phyloP scores from a whole-genome alignment of 1,140 invertebrate genomes.

The Meteorus sp. region DNA sequence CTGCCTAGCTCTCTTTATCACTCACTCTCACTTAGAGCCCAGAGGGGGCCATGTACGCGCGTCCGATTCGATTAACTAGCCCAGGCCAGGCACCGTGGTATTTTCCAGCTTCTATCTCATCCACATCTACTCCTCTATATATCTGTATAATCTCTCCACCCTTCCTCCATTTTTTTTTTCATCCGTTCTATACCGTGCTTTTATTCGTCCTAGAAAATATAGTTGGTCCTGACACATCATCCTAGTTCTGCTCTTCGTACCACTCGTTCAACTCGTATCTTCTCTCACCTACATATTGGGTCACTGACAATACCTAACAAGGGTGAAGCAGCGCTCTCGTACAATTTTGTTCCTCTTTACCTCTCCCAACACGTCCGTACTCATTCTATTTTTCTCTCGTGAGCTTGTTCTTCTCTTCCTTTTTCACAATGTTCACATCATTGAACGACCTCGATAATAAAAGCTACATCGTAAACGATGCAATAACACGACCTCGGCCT shows the following conservation, averaged over 20 bases:
- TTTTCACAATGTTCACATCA: too few relatives aligned
- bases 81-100: too few relatives aligned
- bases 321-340: too few relatives aligned
- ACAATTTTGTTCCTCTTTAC: too few relatives aligned
- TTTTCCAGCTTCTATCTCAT: background rate
- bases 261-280: too few relatives aligned
- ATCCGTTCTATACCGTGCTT: background rate
- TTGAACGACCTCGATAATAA: background rate
- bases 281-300: constrained; percentile 11
- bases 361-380: too few relatives aligned
- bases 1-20: constrained; percentile 15
- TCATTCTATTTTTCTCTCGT: too few relatives aligned
- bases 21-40: too few relatives aligned
- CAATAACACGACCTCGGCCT: constrained; percentile 8
- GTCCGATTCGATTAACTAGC: too few relatives aligned
- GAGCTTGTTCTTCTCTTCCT: too few relatives aligned
- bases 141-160: background rate
- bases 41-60: background rate
- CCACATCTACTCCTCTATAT: background rate
- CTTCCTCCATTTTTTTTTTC: background rate
- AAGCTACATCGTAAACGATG: constrained; percentile 3
- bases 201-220: too few relatives aligned
- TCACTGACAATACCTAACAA: background rate
- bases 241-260: constrained; percentile 1
- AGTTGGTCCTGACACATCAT: constrained; percentile 2